A percentile compares a stretch with the other conserved stretches of the same genome.
phyloP scores from a whole-genome alignment of 2,797 vertebrate genomes.

The Fistularia commersonii region DNA sequence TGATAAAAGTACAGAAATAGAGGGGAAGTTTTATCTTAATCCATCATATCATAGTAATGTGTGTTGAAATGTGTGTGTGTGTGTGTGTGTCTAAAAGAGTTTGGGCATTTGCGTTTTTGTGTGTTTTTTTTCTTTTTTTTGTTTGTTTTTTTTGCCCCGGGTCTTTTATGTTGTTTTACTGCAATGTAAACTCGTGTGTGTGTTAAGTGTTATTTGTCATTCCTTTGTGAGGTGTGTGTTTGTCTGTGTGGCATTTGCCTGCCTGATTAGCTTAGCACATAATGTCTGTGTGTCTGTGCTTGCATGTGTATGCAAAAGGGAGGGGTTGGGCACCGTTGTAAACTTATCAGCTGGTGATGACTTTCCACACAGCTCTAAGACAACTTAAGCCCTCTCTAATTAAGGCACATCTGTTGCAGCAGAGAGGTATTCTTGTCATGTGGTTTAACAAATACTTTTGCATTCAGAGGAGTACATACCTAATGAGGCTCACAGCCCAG shows the following conservation, averaged over 20 bases:
- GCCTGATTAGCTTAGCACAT: constrained; percentile 37
- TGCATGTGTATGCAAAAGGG: constrained; percentile 21
- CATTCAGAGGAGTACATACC: constrained; percentile 77
- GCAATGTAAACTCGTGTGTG: constrained; percentile 15
- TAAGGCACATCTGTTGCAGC: constrained; percentile 82
- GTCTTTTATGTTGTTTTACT: constrained; percentile 10
- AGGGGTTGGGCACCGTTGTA: constrained; percentile 61
- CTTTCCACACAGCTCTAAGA: constrained; percentile 77
- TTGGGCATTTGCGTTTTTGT: too few species aligned
- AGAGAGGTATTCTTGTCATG: constrained; percentile 79
- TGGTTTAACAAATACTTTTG: constrained; percentile 81
- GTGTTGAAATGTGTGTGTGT: neutral
- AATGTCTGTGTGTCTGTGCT: constrained; percentile 12
- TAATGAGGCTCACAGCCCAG: constrained; percentile 78
- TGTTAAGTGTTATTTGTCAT: constrained; percentile 33
- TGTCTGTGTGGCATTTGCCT: constrained; percentile 29
- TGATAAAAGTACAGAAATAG: too few species aligned
- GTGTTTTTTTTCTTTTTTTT: too few species aligned
- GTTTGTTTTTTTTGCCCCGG: constrained; percentile 4
- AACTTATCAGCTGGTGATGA: constrained; percentile 76
- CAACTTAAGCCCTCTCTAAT: constrained; percentile 83
- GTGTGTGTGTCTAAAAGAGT: too few species aligned
- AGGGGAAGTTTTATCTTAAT: too few species aligned
- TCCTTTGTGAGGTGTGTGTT: constrained; percentile 42
- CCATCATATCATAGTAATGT: neutral